Evolutionary conservation across 92 coral and sea anemone species (phyloP), one percentile per base, ranked within the genome.

Genomic region (Zoanthus sociatus): DNA sequence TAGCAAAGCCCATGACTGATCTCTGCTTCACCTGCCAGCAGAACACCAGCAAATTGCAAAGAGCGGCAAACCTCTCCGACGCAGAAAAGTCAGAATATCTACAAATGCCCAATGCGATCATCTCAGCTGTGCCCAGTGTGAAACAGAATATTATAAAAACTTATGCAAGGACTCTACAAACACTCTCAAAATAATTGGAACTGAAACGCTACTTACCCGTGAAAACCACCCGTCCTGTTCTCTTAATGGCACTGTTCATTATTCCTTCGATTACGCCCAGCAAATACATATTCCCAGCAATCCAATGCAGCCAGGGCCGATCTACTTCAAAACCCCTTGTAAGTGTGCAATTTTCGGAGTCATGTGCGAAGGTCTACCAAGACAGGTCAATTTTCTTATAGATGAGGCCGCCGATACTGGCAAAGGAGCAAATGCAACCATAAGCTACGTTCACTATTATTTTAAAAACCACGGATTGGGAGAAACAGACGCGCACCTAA

Each of bases 231-330:
- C 0, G 26, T 26, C 26, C 26, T 26, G 26, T 26, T 26, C 26
- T 26, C 26, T 26, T 26, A 26, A 26, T 26, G 26, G 26, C 26
- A 26, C 26, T 46, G 66, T 84, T 26, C 95, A 93, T 60, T 93
- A 90, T 76, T 93, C 93, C 18, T 90, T 77, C 37, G 92, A 91
- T 55, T 90, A 82, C 84, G 90, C 95, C 18, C 95, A 92, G 84
- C 91, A 87, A 20, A 79, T 90, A 0, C 94, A 93, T 31, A 86
- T 91, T 15, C 91, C 92, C 0, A 75, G 92, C 53, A 93, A 93
- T 47, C 96, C 92, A 10, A 86, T 91, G 90, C 92, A 93, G 77
- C 92, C 96, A 26, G 96, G 94, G 1, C 92, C 90, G 14, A 93
- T 91, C 16, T 93, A 93, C 67, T 93, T 93, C 60, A 90, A 93